These are phyloP conservation scores for Xyliphius kryptos DNA, from an alignment of 2,113 vertebrate genomes.

Conservation along the genomic window DNA sequence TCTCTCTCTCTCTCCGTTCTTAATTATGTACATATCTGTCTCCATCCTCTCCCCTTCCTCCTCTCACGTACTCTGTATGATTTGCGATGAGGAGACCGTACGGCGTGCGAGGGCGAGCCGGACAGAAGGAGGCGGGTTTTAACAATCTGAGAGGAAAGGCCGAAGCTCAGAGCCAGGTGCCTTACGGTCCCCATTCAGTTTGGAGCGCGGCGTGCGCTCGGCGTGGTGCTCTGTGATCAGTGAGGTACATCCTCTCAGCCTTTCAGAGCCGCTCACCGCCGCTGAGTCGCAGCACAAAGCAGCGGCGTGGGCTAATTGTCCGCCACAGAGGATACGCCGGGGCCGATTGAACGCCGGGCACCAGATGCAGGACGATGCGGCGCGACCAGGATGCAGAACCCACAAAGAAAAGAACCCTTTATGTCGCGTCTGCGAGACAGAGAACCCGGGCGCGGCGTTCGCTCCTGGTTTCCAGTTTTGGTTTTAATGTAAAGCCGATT, in stretches of 20 bases:
- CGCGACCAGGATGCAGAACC: not conserved
- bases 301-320: slow-evolving; percentile 33
- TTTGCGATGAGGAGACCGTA: too few species aligned
- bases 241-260: slow-evolving; percentile 22
- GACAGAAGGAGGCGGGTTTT: too few species aligned
- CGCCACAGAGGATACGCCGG: slow-evolving; percentile 33
- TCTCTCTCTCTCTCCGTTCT: not conserved
- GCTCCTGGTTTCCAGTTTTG: too few species aligned
- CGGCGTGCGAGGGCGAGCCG: too few species aligned
- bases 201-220: too few species aligned
- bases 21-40: not conserved
- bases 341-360: slow-evolving; percentile 38
- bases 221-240: slow-evolving; percentile 24
- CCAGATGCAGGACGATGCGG: slow-evolving; percentile 30
- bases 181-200: not conserved
- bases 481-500: slow-evolving; percentile 29
- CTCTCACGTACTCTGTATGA: not conserved
- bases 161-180: not conserved
- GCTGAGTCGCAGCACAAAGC: slow-evolving; percentile 33
- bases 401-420: too few species aligned
- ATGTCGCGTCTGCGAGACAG: too few species aligned
- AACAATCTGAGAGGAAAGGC: too few species aligned
- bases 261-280: slow-evolving; percentile 33
- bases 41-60: not conserved
- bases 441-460: too few species aligned